Conservation (phyloP, 2,888 invertebrate species). For the Erpobdella octoculata region DNA sequence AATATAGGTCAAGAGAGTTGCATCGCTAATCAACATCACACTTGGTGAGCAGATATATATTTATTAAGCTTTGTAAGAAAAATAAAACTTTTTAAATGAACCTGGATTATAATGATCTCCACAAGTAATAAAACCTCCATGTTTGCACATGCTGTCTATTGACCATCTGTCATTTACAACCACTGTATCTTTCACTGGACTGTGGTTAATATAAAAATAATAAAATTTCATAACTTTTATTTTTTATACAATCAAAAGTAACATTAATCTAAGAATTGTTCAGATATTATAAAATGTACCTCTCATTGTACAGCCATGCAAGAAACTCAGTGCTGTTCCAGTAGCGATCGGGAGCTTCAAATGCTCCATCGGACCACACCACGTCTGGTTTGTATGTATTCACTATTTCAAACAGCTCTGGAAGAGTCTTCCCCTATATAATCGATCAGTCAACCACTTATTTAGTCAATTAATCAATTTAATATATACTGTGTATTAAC, state of each 20-base stretch:
- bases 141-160: constrained; percentile 66
- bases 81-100: too few species aligned
- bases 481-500: too few species aligned
- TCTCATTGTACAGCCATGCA: constrained; percentile 54
- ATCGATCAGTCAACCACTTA: too few species aligned
- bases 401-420: constrained; percentile 65
- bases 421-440: constrained; percentile 47
- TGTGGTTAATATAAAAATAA: too few species aligned
- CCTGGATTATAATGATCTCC: constrained; percentile 74
- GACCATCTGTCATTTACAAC: constrained; percentile 95
- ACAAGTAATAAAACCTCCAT: constrained; percentile 82
- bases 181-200: constrained; percentile 69
- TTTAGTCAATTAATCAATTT: neutral
- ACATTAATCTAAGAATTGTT: too few species aligned
- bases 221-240: too few species aligned
- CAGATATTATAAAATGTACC: constrained; percentile 37
- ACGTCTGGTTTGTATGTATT: constrained; percentile 49
- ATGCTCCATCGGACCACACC: constrained; percentile 60
- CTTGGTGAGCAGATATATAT: neutral
- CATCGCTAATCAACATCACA: neutral
- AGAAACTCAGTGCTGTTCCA: constrained; percentile 53
- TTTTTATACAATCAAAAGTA: too few species aligned
- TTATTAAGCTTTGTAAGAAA: neutral
- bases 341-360: constrained; percentile 64
- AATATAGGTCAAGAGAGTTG: too few species aligned